Conservation (phyloP, 2,888 invertebrate species). For the Yponomeuta sedellus region DNA sequence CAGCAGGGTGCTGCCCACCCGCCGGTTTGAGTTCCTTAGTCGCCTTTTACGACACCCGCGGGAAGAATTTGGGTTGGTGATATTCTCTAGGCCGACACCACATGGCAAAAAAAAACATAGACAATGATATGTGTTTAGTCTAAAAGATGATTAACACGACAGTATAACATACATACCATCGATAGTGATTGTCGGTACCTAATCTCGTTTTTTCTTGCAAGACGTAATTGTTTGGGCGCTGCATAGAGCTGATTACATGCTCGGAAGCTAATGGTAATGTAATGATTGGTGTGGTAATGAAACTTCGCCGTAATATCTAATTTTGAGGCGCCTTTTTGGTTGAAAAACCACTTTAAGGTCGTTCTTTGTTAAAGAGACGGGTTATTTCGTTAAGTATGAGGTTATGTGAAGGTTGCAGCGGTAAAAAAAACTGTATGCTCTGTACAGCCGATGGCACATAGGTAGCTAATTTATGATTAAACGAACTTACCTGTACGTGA, state of each 20-base stretch:
- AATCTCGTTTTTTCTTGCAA: not conserved
- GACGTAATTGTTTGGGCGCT: not conserved
- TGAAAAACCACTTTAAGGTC: not conserved
- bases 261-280: constrained; percentile 25
- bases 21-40: no score
- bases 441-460: not conserved
- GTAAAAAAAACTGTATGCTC: not conserved
- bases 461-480: no score
- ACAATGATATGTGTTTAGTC: no score
- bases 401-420: not conserved
- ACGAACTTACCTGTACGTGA: no score
- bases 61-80: no score
- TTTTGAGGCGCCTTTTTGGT: not conserved
- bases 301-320: constrained; percentile 23
- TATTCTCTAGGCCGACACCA: no score
- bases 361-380: not conserved
- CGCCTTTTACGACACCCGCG: no score
- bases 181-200: not conserved
- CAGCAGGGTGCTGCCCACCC: no score
- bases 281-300: constrained; percentile 28
- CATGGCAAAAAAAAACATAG: no score
- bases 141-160: not conserved
- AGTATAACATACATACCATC: not conserved
- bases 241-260: constrained; percentile 33
- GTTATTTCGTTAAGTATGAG: not conserved